Conservation (phyloP, 2,113 vertebrate species). For the Tricholaema leucomelas region DNA sequence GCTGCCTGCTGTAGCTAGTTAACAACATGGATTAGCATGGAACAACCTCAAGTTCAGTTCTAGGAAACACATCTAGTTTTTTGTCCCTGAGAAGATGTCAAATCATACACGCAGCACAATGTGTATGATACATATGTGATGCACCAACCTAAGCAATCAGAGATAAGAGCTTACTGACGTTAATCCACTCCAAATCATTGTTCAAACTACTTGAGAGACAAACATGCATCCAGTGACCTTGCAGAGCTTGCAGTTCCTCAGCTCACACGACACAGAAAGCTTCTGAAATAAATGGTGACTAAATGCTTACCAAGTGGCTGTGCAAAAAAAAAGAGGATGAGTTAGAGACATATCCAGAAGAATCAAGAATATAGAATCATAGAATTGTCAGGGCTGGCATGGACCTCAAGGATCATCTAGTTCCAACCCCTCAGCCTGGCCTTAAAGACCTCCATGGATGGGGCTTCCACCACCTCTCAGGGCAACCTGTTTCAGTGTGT, state of each 20-base stretch:
- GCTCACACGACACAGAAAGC: conserved; percentile 58
- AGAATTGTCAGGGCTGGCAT: no score
- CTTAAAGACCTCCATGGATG: no score
- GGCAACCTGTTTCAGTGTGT: no score
- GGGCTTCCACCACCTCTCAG: no score
- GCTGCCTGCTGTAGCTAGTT: conserved; percentile 35
- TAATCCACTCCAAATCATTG: conserved; percentile 42
- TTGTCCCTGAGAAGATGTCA: background rate
- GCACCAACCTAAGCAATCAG: conserved; percentile 39
- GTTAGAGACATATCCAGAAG: background rate
- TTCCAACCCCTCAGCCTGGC: no score
- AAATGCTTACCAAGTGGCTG: conserved; percentile 42
- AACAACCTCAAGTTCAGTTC: background rate
- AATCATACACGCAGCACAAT: background rate
- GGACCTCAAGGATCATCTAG: no score
- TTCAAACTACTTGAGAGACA: conserved; percentile 65
- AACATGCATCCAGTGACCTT: conserved; percentile 63
- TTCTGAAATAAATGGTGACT: conserved; percentile 32
- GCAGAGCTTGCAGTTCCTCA: conserved; percentile 51
- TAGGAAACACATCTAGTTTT: background rate
- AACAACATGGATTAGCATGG: conserved; percentile 19
- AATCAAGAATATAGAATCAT: background rate
- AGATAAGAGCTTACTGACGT: conserved; percentile 64
- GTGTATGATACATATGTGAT: background rate
- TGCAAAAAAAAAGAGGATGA: background rate